phyloP scores from a whole-genome alignment of 2,797 vertebrate genomes.

The Buceros bicornis region DNA sequence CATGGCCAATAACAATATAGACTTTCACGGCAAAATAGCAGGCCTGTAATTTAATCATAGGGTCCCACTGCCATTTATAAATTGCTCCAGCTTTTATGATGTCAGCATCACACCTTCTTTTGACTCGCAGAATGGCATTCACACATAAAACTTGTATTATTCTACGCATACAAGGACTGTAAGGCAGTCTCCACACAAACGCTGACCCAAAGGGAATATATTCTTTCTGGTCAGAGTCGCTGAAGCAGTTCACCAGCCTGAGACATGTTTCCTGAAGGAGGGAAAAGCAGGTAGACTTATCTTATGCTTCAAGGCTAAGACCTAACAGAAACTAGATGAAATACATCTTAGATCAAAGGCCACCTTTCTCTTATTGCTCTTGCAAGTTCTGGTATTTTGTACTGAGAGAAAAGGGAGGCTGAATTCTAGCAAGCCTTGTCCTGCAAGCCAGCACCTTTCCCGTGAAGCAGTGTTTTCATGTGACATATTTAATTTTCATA shows the following conservation, averaged over 20 bases:
- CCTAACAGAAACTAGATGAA: not conserved
- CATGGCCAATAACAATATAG: not conserved
- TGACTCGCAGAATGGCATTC: not conserved
- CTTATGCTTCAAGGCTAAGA: not conserved
- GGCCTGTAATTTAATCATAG: constrained; percentile 52
- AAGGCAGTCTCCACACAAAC: not conserved
- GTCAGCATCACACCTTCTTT: constrained; percentile 13
- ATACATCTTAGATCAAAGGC: not conserved
- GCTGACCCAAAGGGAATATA: not conserved
- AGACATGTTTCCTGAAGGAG: not conserved
- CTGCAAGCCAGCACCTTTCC: not conserved
- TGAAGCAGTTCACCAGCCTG: not conserved
- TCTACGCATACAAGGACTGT: not conserved
- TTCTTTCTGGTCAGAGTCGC: constrained; percentile 1
- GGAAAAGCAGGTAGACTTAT: not conserved
- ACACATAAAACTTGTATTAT: not conserved
- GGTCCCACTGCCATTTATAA: not conserved
- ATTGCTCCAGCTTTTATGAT: not conserved
- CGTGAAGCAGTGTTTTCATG: not conserved
- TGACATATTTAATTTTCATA: not conserved
- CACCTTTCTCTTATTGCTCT: not conserved
- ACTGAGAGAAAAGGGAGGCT: not conserved
- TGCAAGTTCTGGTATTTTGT: not conserved
- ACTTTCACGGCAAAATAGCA: constrained; percentile 18
- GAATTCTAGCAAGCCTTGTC: not conserved